Base-by-base conservation (phyloP, 2,797 vertebrate species). In the Micropoecilia bifurca region DNA sequence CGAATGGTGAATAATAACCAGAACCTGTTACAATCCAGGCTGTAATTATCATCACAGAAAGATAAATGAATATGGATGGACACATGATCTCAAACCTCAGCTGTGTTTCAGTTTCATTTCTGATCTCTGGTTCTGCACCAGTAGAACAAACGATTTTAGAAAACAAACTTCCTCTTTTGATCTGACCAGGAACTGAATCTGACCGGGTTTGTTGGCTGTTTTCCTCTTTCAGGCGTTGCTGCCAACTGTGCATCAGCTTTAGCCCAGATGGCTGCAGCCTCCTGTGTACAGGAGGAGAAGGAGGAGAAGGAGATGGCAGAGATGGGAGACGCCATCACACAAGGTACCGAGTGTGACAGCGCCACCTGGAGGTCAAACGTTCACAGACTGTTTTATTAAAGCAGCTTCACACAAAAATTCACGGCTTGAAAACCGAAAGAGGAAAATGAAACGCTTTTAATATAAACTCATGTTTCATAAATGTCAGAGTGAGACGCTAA, bases 241-340 rank as follows among this genome's bases (percentile, higher is more conserved):
- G 97, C 97, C 73, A 98, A 99, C 91, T 99, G 98, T 46, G 98
- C 98, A 1, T 99, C 98, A 4, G 98, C 98, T 68, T 95, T 99
- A 80, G 98, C 98, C 47, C 98, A 99, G 92, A 99, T 99, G 98
- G 97, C 98, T 7, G 98, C 97, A 48, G 98, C 98, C 2, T 99
- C 98, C 22, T 99, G 98, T 86, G 97, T 99, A 74, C 97, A 97
- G 90, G 98, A 99, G 78, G 98, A 99, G 80, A 97, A 96, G 87
- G 98, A 99, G 6, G 97, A 99, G 78, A 97, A 91, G 88, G 98
- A 99, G 84, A 77, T 28, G 76, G 95, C 90, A 16, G 98, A 99
- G 61, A 93, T 91, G 12, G 95, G 95, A 48, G 98, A 99, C 86
- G 77, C 98, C 88, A 97, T 99, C 85, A 82, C 97, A 84, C 98